Evolutionary conservation across 1,140 invertebrate genomes (phyloP).

Genomic region (Tetramorium parvispinum): DNA sequence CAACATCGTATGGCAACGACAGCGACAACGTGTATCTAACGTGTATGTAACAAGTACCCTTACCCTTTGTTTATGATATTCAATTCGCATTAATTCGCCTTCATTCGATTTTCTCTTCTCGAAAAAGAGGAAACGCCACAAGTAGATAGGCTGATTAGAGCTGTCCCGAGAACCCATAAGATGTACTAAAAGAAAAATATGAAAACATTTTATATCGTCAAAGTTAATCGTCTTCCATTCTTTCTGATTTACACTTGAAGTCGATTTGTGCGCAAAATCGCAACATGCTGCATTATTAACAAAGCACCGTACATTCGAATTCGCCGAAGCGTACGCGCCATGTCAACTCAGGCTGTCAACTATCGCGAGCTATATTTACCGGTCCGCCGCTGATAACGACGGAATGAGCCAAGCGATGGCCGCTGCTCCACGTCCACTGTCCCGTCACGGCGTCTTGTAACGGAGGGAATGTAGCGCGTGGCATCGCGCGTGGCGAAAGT

Average conservation of each 20-base stretch:
- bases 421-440: not conserved
- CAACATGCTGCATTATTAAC: not conserved
- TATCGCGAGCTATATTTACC: slow-evolving; percentile 36
- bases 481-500: slow-evolving; percentile 13
- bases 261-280: no score
- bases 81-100: slow-evolving; percentile 39
- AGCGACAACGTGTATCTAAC: not conserved
- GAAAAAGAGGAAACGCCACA: no score
- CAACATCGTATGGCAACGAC: slow-evolving; percentile 41
- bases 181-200: no score
- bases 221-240: no score
- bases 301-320: not conserved
- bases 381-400: slow-evolving; percentile 15
- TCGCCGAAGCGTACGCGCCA: not conserved
- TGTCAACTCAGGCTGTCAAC: not conserved
- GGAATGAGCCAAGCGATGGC: not conserved
- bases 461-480: not conserved
- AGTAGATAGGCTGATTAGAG: no score
- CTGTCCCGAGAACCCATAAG: no score
- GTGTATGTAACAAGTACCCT: slow-evolving; percentile 53
- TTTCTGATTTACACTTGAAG: no score
- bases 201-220: no score
- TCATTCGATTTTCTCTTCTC: slow-evolving; percentile 23
- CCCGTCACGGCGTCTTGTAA: not conserved
- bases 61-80: not conserved